Conservation (phyloP, 2,888 invertebrate species). For the Drosophila melanocephala region DNA sequence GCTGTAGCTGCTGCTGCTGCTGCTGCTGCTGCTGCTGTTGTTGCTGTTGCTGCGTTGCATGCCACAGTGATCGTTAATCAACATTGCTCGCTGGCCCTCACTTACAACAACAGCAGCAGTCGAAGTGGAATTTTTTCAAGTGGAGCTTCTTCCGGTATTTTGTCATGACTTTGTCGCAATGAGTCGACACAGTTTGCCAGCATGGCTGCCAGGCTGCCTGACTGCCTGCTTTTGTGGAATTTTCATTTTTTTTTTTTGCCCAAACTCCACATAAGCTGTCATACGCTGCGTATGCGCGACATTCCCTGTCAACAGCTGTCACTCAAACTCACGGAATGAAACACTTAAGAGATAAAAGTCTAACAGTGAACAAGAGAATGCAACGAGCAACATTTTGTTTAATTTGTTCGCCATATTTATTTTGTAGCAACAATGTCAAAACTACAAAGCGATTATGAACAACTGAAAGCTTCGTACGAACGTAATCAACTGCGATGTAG, state of each 20-base stretch:
- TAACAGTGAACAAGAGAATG: neutral
- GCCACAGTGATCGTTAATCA: conserved; percentile 63
- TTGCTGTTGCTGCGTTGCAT: conserved; percentile 20
- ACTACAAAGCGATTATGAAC: conserved; percentile 5
- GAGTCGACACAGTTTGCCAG: conserved; percentile 46
- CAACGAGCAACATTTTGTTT: neutral
- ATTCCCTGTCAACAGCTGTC: conserved; percentile 49
- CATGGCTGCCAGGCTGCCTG: conserved; percentile 3
- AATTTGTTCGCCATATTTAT: neutral
- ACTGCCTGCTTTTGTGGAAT: conserved; percentile 34
- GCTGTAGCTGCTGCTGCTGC: conserved; percentile 7
- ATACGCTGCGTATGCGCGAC: conserved; percentile 61
- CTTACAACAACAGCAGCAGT: conserved; percentile 12
- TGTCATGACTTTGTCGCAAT: conserved; percentile 53
- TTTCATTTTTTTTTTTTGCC: conserved; percentile 39
- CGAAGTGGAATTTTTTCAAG: conserved; percentile 20
- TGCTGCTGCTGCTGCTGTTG: neutral
- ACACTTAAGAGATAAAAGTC: conserved; percentile 20
- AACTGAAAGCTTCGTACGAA: no score
- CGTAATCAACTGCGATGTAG: neutral
- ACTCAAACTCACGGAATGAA: conserved; percentile 35
- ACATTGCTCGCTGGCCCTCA: conserved; percentile 36
- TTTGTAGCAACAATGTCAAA: neutral
- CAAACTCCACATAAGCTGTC: conserved; percentile 28
- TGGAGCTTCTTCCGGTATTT: conserved; percentile 57